Conservation (phyloP, 2,888 invertebrate species). For the Phasia obesa region DNA sequence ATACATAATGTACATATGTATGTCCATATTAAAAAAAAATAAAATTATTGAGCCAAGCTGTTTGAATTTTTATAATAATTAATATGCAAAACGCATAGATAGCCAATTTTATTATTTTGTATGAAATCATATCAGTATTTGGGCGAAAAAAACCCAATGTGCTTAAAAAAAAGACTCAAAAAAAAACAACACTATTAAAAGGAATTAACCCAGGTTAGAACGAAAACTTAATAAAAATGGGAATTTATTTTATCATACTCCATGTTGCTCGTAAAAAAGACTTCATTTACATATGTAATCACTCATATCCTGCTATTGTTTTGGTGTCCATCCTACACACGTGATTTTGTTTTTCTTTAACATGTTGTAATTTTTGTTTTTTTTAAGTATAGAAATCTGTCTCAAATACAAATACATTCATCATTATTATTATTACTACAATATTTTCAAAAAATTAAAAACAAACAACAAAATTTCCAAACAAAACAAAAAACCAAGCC, state of each 20-base stretch:
- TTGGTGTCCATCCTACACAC: slow-evolving; percentile 39
- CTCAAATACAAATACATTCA: slow-evolving; percentile 27
- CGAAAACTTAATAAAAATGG: slow-evolving; percentile 17
- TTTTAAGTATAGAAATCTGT: slow-evolving; percentile 16
- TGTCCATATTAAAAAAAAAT: not conserved
- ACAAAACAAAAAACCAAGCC: slow-evolving; percentile 70
- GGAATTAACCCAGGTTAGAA: not conserved
- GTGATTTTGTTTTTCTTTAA: slow-evolving; percentile 1
- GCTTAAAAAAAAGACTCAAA: not conserved
- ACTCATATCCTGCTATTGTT: slow-evolving; percentile 38
- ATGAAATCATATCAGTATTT: slow-evolving; percentile 49
- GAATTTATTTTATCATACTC: not conserved
- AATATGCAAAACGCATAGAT: slow-evolving; percentile 65
- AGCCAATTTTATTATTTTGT: slow-evolving; percentile 67
- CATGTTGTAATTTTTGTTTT: not conserved
- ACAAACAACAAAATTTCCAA: slow-evolving; percentile 42
- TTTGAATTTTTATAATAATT: slow-evolving; percentile 45
- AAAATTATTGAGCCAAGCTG: no score
- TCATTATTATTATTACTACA: slow-evolving; percentile 48
- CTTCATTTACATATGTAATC: slow-evolving; percentile 1
- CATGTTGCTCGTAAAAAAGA: not conserved
- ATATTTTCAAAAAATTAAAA: slow-evolving; percentile 38
- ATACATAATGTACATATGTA: no score
- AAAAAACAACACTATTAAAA: not conserved
- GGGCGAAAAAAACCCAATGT: slow-evolving; percentile 20